Evolutionary conservation across 2,888 invertebrate species (phyloP), one percentile per base, ranked within the genome.

Genomic region (Nomada flava): DNA sequence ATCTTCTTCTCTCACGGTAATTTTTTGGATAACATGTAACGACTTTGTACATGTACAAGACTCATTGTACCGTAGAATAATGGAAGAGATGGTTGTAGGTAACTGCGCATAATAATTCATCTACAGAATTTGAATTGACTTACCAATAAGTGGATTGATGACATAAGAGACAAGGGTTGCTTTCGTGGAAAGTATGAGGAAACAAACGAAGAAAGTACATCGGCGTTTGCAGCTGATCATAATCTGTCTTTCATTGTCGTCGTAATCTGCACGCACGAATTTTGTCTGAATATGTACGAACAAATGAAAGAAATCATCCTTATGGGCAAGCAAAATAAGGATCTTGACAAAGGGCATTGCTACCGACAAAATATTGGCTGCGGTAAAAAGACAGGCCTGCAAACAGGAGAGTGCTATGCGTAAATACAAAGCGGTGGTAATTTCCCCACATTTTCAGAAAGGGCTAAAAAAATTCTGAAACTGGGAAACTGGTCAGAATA

Each of bases 311-410:
- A 88, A 74, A 1, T 78, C 52, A 5, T 76, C 47, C 9, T 76
- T 87, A 60, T 86, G 76, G 7, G 53, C 3, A 9, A 82, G 63
- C 50, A 89, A 71, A 9, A 88, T 76, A 9, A 87, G 13, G 29
- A 89, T 62, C 67, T 90, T 90, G 26, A 82, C 64, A n/a, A 86
- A 9, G 1, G 85, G 82, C 57, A 86, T 69, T 3, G 72, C 18
- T 15, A 86, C 29, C 0, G 85, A 76, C 75, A 90, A 71, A 0
- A 79, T 63, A 5, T 78, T 83, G 68, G 83, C 82, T 0, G 78
- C 26, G 29, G 53, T 76, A 42, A 84, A 87, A 15, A 84, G 77
- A 5, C 79, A 55, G 2, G 82, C 88, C 90, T 77, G 26, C 1
- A 2, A 23, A 73, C 18, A 60, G 4, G 36, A 36, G 36, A 36